phyloP scores from a whole-genome alignment of 2,888 invertebrate genomes.

The Chrysolina haemoptera region DNA sequence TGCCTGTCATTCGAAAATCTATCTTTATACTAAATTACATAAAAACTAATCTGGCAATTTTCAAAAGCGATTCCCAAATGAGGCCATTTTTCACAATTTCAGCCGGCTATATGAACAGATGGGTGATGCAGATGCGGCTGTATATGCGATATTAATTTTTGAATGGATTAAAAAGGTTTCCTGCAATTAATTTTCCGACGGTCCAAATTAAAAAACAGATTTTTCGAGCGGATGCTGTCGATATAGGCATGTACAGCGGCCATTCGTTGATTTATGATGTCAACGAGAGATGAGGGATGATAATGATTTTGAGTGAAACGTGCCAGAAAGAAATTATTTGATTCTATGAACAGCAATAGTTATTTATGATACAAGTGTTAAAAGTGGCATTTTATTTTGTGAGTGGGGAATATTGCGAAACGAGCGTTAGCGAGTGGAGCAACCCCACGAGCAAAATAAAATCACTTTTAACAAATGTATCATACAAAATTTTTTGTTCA shows the following conservation, averaged over 20 bases:
- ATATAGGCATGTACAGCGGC: not conserved
- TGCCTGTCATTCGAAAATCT: not conserved
- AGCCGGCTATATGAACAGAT: not conserved
- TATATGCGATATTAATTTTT: slow-evolving; percentile 1
- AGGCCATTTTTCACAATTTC: not conserved
- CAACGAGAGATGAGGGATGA: not conserved
- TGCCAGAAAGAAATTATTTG: not conserved
- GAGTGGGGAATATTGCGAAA: no score
- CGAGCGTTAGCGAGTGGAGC: no score
- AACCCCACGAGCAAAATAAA: no score
- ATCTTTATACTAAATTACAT: not conserved
- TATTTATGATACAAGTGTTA: no score
- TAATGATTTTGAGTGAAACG: not conserved
- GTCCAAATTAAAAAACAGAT: slow-evolving; percentile 2
- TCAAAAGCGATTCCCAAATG: not conserved
- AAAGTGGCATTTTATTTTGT: no score
- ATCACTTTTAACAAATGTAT: no score
- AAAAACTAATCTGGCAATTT: not conserved
- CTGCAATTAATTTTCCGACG: slow-evolving; percentile 9
- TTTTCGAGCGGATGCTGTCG: not conserved
- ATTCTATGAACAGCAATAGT: not conserved
- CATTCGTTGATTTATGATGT: not conserved
- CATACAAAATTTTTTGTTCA: no score
- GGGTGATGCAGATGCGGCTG: not conserved
- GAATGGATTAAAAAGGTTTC: not conserved